Conservation (phyloP, 2,797 vertebrate genomes). For the Enteromius radiatus region DNA sequence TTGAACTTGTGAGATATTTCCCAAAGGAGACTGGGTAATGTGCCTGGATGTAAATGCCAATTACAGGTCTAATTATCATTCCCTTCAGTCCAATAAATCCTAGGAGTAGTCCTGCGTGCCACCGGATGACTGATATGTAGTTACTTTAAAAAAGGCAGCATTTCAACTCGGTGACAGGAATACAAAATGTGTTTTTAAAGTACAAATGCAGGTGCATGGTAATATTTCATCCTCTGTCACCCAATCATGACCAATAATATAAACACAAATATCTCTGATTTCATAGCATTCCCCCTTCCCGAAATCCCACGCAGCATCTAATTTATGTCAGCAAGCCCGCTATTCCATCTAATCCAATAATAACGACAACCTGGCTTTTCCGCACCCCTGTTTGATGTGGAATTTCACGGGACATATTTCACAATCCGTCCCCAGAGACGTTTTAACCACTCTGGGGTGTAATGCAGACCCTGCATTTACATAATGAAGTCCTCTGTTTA, state of each 20-base stretch:
- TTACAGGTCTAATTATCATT: constrained; percentile 50
- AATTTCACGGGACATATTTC: constrained; percentile 65
- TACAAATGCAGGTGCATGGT: not conserved
- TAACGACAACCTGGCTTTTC: constrained; percentile 41
- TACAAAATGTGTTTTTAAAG: constrained; percentile 18
- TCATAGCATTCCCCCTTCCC: constrained; percentile 7
- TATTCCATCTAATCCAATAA: constrained; percentile 57
- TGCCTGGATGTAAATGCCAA: constrained; percentile 39
- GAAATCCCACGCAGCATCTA: constrained; percentile 38
- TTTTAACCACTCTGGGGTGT: constrained; percentile 65
- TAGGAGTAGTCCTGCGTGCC: not conserved
- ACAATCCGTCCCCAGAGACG: constrained; percentile 63
- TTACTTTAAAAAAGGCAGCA: constrained; percentile 17
- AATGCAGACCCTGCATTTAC: constrained; percentile 68
- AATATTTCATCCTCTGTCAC: constrained; percentile 2
- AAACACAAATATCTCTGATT: constrained; percentile 33
- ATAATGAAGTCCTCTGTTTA: constrained; percentile 81
- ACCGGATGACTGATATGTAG: constrained; percentile 6
- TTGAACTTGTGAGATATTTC: constrained; percentile 34
- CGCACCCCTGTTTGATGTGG: constrained; percentile 48
- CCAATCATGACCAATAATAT: constrained; percentile 28
- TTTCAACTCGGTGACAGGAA: constrained; percentile 21
- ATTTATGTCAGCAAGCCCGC: constrained; percentile 46
- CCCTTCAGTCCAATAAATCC: constrained; percentile 43
- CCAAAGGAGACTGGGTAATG: constrained; percentile 31